A percentile compares a stretch with the other conserved stretches of the same genome.
These are phyloP conservation scores for Columba livia DNA, from an alignment of 2,113 vertebrate species.

Conservation along the genomic window DNA sequence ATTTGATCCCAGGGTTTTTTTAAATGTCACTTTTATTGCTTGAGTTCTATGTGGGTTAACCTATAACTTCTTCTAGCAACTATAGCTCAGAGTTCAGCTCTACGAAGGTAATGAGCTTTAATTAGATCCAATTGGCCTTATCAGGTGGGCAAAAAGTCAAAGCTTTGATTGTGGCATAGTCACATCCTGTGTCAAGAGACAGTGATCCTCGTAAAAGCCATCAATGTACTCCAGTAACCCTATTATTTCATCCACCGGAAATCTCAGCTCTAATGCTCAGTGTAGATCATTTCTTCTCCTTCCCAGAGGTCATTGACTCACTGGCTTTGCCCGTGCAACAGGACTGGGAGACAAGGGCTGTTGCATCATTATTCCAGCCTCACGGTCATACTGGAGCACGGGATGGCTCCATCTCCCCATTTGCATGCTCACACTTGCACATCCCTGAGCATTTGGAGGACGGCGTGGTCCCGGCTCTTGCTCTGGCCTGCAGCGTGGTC, in stretches of 20 bases:
- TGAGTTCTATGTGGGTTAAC: neutral
- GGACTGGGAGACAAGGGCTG: neutral
- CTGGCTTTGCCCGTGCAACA: neutral
- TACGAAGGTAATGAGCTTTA: neutral
- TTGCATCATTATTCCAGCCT: conserved; percentile 3
- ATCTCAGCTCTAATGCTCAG: accelerated
- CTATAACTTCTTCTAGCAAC: neutral
- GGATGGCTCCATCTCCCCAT: neutral
- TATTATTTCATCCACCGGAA: neutral
- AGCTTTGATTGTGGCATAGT: neutral
- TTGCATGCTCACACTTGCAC: neutral
- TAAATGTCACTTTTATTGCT: neutral
- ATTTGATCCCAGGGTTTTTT: neutral
- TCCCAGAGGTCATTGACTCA: conserved; percentile 24
- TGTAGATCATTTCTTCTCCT: neutral
- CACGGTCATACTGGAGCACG: neutral
- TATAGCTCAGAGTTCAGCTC: neutral
- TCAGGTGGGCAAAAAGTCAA: neutral
- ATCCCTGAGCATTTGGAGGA: neutral
- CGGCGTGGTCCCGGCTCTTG: neutral
- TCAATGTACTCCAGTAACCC: neutral
- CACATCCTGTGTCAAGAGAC: neutral
- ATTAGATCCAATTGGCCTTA: neutral
- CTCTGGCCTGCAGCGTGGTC: neutral
- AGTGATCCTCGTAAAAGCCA: neutral